Evolutionary conservation across 2,113 vertebrate species (phyloP), one percentile per base, ranked within the genome.

Genomic region (Chaetodon auriga): DNA sequence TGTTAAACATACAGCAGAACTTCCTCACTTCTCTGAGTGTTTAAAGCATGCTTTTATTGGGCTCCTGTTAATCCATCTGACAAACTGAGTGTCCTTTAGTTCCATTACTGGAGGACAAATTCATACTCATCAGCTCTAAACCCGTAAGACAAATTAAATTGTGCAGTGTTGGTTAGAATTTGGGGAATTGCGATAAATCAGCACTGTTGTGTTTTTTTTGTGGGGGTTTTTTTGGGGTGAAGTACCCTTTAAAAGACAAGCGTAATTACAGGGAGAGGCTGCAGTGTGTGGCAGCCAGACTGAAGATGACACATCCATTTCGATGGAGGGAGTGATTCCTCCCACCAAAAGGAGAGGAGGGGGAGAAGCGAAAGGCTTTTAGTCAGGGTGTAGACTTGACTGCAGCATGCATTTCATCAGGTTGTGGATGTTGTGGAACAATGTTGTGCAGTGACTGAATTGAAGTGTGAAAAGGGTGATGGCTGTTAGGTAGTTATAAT

Each of bases 251-350:
- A 25, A 57, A 68, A 71, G 68, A 58, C n/a, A 41, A 68, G 43
- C 7, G 19, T 65, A 62, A 73, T 80, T 63, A 54, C 23, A 63
- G 55, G 78, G 69, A 60, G 55, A 70, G 62, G 64, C 54, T 72
- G 41, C 57, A 60, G 25, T 60, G 23, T 7, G 36, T 43, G 49
- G 49, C 70, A 72, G 62, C 45, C 57, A 74, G 62, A 41, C 66
- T 63, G 48, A n/a, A 69, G 63, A 74, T 68, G 81, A 70, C 55
- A 51, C 51, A 78, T 77, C 46, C 54, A 60, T 60, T 60, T 60
- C 35, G 25, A 58, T 10, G 5, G 35, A 68, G 46, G 38, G 66
- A 53, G 25, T 66, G 64, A 65, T 51, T 55, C 36, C 57, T 55
- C 46, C 43, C 23, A 61, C 41, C 21, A 25, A 41, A 35, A 23